Percentiles rank a stretch among this genome's conserved stretches.
These are phyloP conservation scores for Apamea anceps DNA, from an alignment of 2,888 invertebrate genomes.

Conservation along the genomic window DNA sequence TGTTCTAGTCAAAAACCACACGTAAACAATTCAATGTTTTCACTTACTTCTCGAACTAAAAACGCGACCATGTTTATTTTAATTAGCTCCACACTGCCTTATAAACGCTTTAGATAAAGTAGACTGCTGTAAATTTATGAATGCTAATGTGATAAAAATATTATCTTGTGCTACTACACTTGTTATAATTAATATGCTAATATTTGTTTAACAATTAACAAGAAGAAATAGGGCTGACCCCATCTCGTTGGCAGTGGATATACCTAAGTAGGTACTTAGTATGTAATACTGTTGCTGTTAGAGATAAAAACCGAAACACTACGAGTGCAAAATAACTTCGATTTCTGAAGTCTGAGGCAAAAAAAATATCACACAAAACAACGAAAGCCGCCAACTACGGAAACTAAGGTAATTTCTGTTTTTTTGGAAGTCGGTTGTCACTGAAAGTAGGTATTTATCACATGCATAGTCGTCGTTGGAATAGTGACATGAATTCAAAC, in stretches of 20 bases:
- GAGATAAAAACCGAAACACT: not conserved
- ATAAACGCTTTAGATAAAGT: slow-evolving; percentile 11
- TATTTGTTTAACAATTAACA: slow-evolving; percentile 29
- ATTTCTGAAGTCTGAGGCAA: not conserved
- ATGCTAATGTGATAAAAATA: slow-evolving; percentile 13
- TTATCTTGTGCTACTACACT: slow-evolving; percentile 16
- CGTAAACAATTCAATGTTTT: not conserved
- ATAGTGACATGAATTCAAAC: not conserved
- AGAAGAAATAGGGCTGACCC: not conserved
- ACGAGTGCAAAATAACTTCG: not conserved
- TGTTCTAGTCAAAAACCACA: not conserved
- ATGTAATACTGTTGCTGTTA: not conserved
- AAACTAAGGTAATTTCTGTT: too few relatives aligned
- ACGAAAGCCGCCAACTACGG: not conserved
- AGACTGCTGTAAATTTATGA: slow-evolving; percentile 3
- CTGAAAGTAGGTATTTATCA: not conserved
- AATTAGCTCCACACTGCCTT: slow-evolving; percentile 30
- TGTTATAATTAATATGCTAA: not conserved
- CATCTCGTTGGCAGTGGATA: not conserved
- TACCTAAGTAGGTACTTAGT: not conserved
- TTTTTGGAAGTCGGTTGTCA: too few relatives aligned
- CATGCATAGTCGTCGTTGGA: not conserved
- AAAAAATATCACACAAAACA: not conserved
- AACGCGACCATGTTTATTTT: slow-evolving; percentile 27
- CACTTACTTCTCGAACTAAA: slow-evolving; percentile 48